Base-by-base conservation (phyloP, 2,888 invertebrate species). In the Micoletzkya japonica region DNA sequence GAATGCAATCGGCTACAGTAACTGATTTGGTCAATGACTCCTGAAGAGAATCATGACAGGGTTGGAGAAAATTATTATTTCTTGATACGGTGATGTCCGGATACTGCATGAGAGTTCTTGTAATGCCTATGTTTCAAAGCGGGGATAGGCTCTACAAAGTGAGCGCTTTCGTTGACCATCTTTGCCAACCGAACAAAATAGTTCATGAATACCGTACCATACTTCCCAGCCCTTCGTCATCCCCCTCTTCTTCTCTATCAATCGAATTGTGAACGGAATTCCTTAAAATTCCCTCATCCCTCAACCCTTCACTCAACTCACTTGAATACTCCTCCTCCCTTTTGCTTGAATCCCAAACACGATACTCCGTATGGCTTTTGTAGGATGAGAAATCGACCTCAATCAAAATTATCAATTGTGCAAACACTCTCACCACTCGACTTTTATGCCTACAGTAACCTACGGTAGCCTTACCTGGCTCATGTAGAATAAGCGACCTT, bases 311-410 rank as follows among this genome's bases (percentile, higher is more conserved):
- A 26, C 30, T 28, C 44, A n/a, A 37, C 52, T 64, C 36, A 64
- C 64, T 52, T 50, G 59, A 69, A 69, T 17, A 69, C 52, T 20
- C 69, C 69, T n/a, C 69, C 69, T 7, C 59, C 59, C 59, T 49
- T 59, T 34, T 69, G 69, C 36, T 69, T 69, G 58, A 58, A 59
- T 7, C 69, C 69, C 20, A 69, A 39, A 50, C 69, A 69, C 10
- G 69, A 54, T 26, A 69, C 69, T 14, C 69, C 69, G 36, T 69
- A 69, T 10, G 69, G 69, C 52, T 69, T 69, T 49, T 69, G 58
- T 4, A 69, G 49, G 7, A 69, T 69, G 30, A 69, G 36, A 36
- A 69, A 69, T 7, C 69, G 58, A 32, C 69, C 69, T 69, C 36
- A 54, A 54, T 24, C 44, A 0, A 1, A 57, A 34, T 57, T 36